phyloP scores from a whole-genome alignment of 2,888 invertebrate genomes.

The Rhorus exstirpatorius region DNA sequence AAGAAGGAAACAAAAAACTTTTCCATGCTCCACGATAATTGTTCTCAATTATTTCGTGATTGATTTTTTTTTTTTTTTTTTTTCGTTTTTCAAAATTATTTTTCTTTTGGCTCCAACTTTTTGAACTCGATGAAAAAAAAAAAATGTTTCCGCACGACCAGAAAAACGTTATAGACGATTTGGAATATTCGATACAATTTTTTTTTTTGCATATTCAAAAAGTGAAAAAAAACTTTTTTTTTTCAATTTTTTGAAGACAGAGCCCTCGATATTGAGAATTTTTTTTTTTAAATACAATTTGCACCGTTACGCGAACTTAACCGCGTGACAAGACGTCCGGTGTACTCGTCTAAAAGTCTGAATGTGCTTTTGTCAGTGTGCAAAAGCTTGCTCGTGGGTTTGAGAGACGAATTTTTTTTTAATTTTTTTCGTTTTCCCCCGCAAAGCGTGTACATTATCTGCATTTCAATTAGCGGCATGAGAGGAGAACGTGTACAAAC shows the following conservation, averaged over 20 bases:
- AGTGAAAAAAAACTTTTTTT: too few species aligned
- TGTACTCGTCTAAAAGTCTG: background rate
- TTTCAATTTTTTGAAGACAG: too few species aligned
- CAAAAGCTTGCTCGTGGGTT: conserved; percentile 21
- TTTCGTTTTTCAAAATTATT: background rate
- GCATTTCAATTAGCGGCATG: conserved; percentile 17
- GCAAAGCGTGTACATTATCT: conserved; percentile 51
- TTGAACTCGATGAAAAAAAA: too few species aligned
- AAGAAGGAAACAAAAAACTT: too few species aligned
- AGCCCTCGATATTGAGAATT: too few species aligned
- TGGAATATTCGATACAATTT: too few species aligned
- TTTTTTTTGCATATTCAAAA: too few species aligned
- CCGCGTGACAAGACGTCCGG: conserved; percentile 25
- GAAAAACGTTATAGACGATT: too few species aligned
- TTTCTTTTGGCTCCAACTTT: too few species aligned
- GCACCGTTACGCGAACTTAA: conserved; percentile 23
- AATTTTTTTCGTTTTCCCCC: too few species aligned
- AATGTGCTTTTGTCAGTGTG: conserved; percentile 4
- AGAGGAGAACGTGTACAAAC: conserved; percentile 57
- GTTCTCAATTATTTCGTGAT: background rate
- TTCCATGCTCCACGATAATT: background rate
- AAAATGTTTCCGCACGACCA: too few species aligned
- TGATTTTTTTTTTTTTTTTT: background rate
- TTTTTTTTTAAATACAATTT: background rate
- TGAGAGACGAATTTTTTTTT: conserved; percentile 20